Evolutionary conservation across 92 coral and sea anemone species (phyloP), one percentile per base, ranked within the genome.

Genomic region (Pocillopora meandrina): DNA sequence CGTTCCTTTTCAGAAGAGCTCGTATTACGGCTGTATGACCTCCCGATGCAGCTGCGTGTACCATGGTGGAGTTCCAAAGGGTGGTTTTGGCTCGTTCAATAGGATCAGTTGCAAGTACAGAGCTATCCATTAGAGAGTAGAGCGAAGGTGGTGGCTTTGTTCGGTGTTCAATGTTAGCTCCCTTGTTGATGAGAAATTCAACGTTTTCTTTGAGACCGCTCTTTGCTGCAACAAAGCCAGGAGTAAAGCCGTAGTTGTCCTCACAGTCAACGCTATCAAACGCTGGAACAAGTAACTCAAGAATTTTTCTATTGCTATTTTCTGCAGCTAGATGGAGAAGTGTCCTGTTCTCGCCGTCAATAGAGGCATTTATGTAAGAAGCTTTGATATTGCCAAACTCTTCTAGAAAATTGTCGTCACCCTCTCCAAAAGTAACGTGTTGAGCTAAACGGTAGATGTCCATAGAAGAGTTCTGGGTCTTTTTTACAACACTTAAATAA

Each of bases 161-260:
- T 17, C 83, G 81, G 42, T 78, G 85, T 23, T 88, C 80, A 12
- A 83, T 66, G 2, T 86, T 72, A 19, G 90, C 86, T 8, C 89
- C 93, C 9, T 71, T 78, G 3, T 72, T 56, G 9, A 89, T 11
- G 20, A 94, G 86, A 9, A 69, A 66, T 12, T 81, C 88, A 1
- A 94, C 60, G 77, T 89, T 94, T 36, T 85, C 67, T 33, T 78
- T 16, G 55, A 68, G 85, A 56, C 93, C 95, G 16, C 63, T 82
- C 49, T 76, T 74, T 1, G 92, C 95, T 17, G 98, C 93, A 35
- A 77, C 62, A 62, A 94, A 91, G 34, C 84, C 91, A n/a, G 98
- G 93, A 1, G 98, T 92, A 15, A 88, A 83, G 3, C 92, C 95
- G 58, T 70, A 75, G 34, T 26, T 73, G 78, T 94, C 98, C 59